phyloP scores from a whole-genome alignment of 1,140 invertebrate species.

The Bombus confusus region DNA sequence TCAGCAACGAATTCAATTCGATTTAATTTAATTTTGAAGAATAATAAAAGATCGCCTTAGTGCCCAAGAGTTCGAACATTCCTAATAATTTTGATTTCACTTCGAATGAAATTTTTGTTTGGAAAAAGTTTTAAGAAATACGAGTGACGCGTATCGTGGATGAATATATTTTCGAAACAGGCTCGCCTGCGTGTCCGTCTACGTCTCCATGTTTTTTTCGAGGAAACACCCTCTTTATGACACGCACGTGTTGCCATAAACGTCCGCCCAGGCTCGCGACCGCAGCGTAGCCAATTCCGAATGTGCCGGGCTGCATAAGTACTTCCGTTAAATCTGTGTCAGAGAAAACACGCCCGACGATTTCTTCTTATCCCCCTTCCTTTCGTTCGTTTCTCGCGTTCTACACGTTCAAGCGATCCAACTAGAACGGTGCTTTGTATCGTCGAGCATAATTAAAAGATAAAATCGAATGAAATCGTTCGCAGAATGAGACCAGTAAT shows the following conservation, averaged over 20 bases:
- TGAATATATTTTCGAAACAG: conserved; percentile 45
- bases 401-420: neutral
- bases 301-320: conserved; percentile 40
- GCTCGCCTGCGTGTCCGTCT: conserved; percentile 6
- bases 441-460: conserved; percentile 36
- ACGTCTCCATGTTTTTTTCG: conserved; percentile 39
- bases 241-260: conserved; percentile 55
- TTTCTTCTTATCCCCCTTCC: conserved; percentile 8
- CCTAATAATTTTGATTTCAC: too few relatives aligned
- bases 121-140: neutral
- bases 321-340: conserved; percentile 55
- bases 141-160: neutral
- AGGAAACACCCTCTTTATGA: conserved; percentile 54
- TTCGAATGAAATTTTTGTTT: neutral
- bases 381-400: neutral
- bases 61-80: neutral
- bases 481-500: neutral
- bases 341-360: conserved; percentile 37
- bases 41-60: neutral
- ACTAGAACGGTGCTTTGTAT: conserved; percentile 22
- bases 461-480: conserved; percentile 45
- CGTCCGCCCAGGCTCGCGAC: conserved; percentile 26
- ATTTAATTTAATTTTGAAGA: neutral
- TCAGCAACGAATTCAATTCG: too few relatives aligned
- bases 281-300: conserved; percentile 19